phyloP scores from a whole-genome alignment of 2,797 vertebrate species.

The Premnoplex brunnescens region DNA sequence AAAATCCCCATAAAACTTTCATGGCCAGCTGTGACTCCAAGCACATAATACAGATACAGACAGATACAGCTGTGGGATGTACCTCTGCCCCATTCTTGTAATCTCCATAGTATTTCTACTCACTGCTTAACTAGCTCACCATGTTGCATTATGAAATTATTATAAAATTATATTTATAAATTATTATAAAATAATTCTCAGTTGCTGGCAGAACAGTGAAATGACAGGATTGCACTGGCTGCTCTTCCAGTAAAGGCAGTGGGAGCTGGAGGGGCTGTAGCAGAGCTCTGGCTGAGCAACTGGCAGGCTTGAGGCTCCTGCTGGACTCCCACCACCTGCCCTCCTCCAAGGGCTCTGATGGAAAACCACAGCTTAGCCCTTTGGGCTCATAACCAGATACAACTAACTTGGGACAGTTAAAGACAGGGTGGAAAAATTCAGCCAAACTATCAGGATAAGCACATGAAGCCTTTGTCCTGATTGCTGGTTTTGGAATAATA shows the following conservation, averaged over 20 bases:
- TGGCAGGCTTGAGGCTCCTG: neutral
- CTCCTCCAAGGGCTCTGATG: neutral
- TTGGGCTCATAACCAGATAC: neutral
- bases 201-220: neutral
- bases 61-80: neutral
- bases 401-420: neutral
- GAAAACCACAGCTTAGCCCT: neutral
- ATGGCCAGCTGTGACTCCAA: neutral
- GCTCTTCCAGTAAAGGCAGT: neutral
- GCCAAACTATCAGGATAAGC: neutral
- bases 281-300: accelerated
- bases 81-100: neutral
- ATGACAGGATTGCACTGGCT: neutral
- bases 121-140: neutral
- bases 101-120: neutral
- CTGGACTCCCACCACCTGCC: accelerated
- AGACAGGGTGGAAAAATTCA: neutral
- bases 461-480: neutral
- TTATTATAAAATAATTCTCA: neutral
- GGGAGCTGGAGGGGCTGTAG: accelerated
- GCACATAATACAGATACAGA: neutral
- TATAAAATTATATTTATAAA: no score
- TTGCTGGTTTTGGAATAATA: constrained; percentile 9
- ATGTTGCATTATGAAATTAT: neutral
- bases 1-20: neutral